Conservation (phyloP, 2,888 invertebrate genomes). For the Tetramorium bicarinatum region DNA sequence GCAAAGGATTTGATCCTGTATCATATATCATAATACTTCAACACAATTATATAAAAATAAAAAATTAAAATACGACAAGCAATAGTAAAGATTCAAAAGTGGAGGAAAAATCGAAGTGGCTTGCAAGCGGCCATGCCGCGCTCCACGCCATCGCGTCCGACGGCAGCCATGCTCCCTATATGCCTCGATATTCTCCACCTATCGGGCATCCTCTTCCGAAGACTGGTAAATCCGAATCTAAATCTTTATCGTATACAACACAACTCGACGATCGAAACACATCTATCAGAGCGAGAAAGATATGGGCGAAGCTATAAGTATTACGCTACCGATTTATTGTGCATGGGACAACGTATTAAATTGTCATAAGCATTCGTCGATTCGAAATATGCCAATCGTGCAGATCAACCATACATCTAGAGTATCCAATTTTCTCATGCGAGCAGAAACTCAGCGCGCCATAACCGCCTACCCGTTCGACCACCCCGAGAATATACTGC, state of each 20-base stretch:
- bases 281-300: not conserved
- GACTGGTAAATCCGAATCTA: not conserved
- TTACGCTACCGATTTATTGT: not conserved
- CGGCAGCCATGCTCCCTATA: constrained; percentile 78
- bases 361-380: constrained; percentile 50
- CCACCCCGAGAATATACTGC: constrained; percentile 61
- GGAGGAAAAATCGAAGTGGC: constrained; percentile 66
- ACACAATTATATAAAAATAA: constrained; percentile 38
- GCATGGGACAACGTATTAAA: not conserved
- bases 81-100: constrained; percentile 54
- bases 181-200: constrained; percentile 23
- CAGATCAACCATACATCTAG: constrained; percentile 27
- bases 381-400: constrained; percentile 57
- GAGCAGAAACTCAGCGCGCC: constrained; percentile 67
- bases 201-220: constrained; percentile 17
- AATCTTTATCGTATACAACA: not conserved
- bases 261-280: not conserved
- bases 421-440: constrained; percentile 67
- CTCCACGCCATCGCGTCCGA: constrained; percentile 78
- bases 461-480: constrained; percentile 74
- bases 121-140: constrained; percentile 65
- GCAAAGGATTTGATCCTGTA: not conserved
- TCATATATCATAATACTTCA: not conserved
- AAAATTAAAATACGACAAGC: constrained; percentile 24
- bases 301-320: not conserved